phyloP scores from a whole-genome alignment of 1,140 invertebrate species.

The Drosophila kohkoa region DNA sequence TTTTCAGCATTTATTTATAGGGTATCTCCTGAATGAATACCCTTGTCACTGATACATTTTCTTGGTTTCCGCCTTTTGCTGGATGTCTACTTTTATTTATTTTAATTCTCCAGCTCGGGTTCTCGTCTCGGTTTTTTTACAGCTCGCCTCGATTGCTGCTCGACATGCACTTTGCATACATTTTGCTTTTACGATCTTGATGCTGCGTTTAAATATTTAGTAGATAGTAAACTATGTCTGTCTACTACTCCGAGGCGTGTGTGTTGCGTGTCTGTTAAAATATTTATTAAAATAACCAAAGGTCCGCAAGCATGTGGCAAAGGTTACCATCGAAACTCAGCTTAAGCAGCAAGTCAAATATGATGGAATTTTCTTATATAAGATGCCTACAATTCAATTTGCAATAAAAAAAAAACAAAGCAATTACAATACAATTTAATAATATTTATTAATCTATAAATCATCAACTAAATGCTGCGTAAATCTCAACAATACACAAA shows the following conservation, averaged over 20 bases:
- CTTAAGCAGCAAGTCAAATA: background rate
- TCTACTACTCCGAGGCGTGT: constrained; percentile 1
- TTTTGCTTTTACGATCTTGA: constrained; percentile 78
- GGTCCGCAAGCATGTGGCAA: constrained; percentile 34
- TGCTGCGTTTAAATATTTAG: constrained; percentile 79
- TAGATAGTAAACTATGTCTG: constrained; percentile 75
- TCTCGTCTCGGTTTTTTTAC: constrained; percentile 59
- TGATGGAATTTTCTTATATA: background rate
- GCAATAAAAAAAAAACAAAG: background rate
- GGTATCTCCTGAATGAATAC: background rate
- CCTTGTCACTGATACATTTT: background rate
- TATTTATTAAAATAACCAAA: constrained; percentile 80
- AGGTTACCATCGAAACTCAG: constrained; percentile 12
- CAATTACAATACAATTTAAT: background rate
- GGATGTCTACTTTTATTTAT: constrained; percentile 70
- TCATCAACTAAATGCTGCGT: background rate
- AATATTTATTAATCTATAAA: background rate
- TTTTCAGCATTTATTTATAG: background rate
- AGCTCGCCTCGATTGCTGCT: constrained; percentile 75
- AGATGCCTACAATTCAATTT: background rate
- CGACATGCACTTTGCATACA: constrained; percentile 81
- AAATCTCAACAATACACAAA: constrained; percentile 4
- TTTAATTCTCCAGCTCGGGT: constrained; percentile 61
- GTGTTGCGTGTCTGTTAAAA: constrained; percentile 56
- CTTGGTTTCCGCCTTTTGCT: constrained; percentile 31